phyloP scores from a whole-genome alignment of 2,888 invertebrate genomes.

The Ferrisia virgata region DNA sequence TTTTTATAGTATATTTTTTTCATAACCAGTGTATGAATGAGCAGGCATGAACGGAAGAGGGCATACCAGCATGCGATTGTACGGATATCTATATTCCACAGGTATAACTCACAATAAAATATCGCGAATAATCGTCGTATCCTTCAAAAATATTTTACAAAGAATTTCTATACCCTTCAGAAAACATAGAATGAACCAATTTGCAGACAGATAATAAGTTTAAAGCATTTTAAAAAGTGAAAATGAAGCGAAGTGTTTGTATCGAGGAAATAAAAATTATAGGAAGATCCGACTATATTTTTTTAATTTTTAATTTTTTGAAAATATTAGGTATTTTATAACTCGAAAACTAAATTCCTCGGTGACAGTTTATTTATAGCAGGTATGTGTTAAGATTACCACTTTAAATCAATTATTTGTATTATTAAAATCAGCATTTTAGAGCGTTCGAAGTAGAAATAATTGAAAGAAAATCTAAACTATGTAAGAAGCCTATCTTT shows the following conservation, averaged over 20 bases:
- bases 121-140: too few species aligned
- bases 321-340: too few species aligned
- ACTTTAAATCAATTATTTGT: neutral
- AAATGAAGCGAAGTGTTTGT: neutral
- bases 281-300: neutral
- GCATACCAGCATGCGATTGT: too few species aligned
- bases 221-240: neutral
- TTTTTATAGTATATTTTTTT: neutral
- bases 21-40: neutral
- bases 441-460: neutral
- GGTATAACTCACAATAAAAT: too few species aligned
- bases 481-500: too few species aligned
- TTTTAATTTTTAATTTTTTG: neutral
- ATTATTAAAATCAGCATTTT: neutral
- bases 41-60: neutral
- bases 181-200: too few species aligned
- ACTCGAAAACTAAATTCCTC: neutral
- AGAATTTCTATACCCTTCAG: neutral
- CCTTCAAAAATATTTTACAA: too few species aligned
- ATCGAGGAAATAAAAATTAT: neutral
- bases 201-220: too few species aligned
- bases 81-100: too few species aligned
- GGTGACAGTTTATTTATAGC: neutral
- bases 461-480: neutral
- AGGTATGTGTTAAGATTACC: neutral